These are phyloP conservation scores for Aphyosemion australe DNA, from an alignment of 2,113 vertebrate genomes.

Conservation along the genomic window DNA sequence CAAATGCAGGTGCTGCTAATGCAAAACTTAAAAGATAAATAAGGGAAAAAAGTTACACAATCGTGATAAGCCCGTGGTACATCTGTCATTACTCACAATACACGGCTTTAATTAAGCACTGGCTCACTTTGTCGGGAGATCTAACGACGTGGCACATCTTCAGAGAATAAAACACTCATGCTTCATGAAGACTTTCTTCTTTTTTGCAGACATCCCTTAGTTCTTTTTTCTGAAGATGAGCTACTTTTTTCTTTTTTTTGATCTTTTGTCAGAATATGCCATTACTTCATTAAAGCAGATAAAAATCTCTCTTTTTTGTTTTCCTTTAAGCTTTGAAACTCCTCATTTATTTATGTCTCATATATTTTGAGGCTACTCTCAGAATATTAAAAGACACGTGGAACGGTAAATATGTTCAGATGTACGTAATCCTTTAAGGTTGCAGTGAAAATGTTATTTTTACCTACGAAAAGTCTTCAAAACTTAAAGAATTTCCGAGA, in stretches of 20 bases:
- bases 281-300: constrained; percentile 37
- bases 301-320: constrained; percentile 8
- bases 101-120: constrained; percentile 31
- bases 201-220: constrained; percentile 17
- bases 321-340: constrained; percentile 21
- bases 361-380: not conserved
- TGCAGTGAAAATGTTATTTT: too few relatives aligned
- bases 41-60: not conserved
- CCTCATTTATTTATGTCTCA: constrained; percentile 6
- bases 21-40: not conserved
- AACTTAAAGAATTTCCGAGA: not conserved
- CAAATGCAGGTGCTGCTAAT: not conserved
- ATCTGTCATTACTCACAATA: constrained; percentile 2
- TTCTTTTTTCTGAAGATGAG: constrained; percentile 32
- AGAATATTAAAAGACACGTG: not conserved
- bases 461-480: not conserved
- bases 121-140: constrained; percentile 40
- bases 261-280: constrained; percentile 29
- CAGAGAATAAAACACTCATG: constrained; percentile 19
- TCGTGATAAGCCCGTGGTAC: not conserved
- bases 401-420: not conserved
- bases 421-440: too few relatives aligned
- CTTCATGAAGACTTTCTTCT: constrained; percentile 4
- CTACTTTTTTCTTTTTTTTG: constrained; percentile 14
- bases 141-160: constrained; percentile 32